A percentile compares a stretch with the other conserved stretches of the same genome.
Conservation (phyloP, 2,888 invertebrate species). For the Epinotia bilunana region DNA sequence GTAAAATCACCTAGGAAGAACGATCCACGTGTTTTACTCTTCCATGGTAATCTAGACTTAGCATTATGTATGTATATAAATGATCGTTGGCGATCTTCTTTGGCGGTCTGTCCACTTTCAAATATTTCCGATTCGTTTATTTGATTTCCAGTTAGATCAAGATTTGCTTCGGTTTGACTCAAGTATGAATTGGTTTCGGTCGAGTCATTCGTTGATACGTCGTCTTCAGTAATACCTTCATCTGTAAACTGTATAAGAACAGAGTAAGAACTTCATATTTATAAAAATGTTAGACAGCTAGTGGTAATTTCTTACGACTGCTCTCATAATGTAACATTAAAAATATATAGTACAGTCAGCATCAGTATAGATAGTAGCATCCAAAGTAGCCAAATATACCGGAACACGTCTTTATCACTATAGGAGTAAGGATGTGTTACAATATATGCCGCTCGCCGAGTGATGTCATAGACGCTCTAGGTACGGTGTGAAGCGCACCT, state of each 20-base stretch:
- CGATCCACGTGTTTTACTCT: slow-evolving; percentile 34
- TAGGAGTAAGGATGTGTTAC: too few species aligned
- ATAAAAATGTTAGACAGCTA: neutral
- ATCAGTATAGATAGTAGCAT: too few species aligned
- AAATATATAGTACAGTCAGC: too few species aligned
- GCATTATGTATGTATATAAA: slow-evolving; percentile 65
- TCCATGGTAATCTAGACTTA: slow-evolving; percentile 55
- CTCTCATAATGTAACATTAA: too few species aligned
- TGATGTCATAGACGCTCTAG: too few species aligned
- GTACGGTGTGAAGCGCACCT: too few species aligned
- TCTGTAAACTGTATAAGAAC: slow-evolving; percentile 7
- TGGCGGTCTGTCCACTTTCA: slow-evolving; percentile 52
- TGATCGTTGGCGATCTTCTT: slow-evolving; percentile 61
- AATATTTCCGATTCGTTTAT: slow-evolving; percentile 59
- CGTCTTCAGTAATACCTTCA: slow-evolving; percentile 2
- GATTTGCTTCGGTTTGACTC: slow-evolving; percentile 36
- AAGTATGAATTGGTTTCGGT: neutral
- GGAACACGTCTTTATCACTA: too few species aligned
- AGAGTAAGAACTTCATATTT: neutral
- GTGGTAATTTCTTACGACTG: neutral
- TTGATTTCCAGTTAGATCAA: slow-evolving; percentile 44
- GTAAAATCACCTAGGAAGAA: neutral
- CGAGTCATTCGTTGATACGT: neutral
- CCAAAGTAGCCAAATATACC: too few species aligned
- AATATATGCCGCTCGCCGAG: too few species aligned